These are phyloP conservation scores for Ligdia adustata DNA, from an alignment of 2,888 invertebrate genomes.

Conservation along the genomic window DNA sequence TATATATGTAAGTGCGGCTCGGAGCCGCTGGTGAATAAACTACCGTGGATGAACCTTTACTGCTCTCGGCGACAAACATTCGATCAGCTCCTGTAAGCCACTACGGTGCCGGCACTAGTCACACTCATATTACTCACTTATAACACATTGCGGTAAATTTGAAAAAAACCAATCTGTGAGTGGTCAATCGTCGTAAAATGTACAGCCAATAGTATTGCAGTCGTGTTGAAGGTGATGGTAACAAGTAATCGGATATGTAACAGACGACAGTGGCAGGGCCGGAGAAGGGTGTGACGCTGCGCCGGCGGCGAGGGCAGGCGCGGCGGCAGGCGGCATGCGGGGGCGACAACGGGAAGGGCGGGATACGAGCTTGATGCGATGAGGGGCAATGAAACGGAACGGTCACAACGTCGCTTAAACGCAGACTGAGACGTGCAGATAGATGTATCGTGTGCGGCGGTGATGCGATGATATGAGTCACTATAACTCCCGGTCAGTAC, in stretches of 20 bases:
- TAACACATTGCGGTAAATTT: slow-evolving; percentile 7
- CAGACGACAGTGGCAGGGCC: slow-evolving; percentile 29
- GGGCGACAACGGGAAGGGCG: neutral
- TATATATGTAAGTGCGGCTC: slow-evolving; percentile 48
- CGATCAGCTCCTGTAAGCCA: slow-evolving; percentile 12
- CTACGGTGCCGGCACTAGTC: slow-evolving; percentile 22
- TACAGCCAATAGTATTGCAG: slow-evolving; percentile 18
- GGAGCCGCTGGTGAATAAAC: slow-evolving; percentile 58
- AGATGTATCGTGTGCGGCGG: slow-evolving; percentile 60
- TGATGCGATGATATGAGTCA: slow-evolving; percentile 59
- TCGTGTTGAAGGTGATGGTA: neutral
- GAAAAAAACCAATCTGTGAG: neutral
- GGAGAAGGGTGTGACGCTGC: too few relatives aligned
- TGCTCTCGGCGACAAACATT: slow-evolving; percentile 41
- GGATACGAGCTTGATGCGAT: slow-evolving; percentile 60
- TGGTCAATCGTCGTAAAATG: slow-evolving; percentile 5
- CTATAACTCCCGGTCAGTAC: slow-evolving; percentile 70
- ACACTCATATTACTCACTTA: slow-evolving; percentile 15
- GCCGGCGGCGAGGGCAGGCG: neutral
- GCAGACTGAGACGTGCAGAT: slow-evolving; percentile 71
- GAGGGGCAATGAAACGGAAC: slow-evolving; percentile 62
- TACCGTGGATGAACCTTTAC: slow-evolving; percentile 44
- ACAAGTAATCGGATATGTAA: slow-evolving; percentile 23
- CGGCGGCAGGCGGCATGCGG: neutral
- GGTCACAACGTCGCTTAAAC: slow-evolving; percentile 53